These are phyloP conservation scores for Tanypteryx hageni DNA, from an alignment of 2,888 invertebrate species.

Conservation along the genomic window DNA sequence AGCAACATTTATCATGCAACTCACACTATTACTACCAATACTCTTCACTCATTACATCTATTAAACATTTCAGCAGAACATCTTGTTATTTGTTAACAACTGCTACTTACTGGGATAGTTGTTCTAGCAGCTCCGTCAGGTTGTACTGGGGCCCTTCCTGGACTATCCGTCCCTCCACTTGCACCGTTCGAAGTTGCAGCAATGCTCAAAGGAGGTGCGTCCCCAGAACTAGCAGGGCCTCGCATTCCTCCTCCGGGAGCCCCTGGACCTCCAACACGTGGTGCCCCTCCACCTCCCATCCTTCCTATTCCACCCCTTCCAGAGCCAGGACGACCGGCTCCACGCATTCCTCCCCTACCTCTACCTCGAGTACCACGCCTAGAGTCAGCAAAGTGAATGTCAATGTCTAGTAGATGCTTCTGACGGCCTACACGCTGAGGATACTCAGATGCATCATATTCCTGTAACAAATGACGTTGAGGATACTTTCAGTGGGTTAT, in stretches of 20 bases:
- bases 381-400: conserved; percentile 90
- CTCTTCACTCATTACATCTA: too few species aligned
- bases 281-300: conserved; percentile 67
- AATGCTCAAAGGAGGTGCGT: not conserved
- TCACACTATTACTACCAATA: too few species aligned
- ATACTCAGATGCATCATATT: conserved; percentile 86
- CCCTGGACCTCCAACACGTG: conserved; percentile 1
- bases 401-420: conserved; percentile 90
- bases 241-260: not conserved
- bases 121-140: conserved; percentile 1
- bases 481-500: not conserved
- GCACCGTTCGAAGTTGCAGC: conserved; percentile 20
- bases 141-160: conserved; percentile 36
- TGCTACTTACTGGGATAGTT: not conserved
- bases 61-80: too few species aligned
- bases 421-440: conserved; percentile 92
- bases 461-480: conserved; percentile 72
- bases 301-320: conserved; percentile 72
- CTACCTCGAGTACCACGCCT: conserved; percentile 80
- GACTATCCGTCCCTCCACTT: conserved; percentile 20
- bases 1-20: too few species aligned
- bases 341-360: conserved; percentile 75
- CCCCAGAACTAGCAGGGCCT: not conserved
- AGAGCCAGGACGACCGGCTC: conserved; percentile 80
- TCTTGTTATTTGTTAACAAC: too few species aligned